Evolutionary conservation across 1,140 invertebrate genomes (phyloP), one percentile per base, ranked within the genome.

Genomic region (Caenorhabditis inopinata): DNA sequence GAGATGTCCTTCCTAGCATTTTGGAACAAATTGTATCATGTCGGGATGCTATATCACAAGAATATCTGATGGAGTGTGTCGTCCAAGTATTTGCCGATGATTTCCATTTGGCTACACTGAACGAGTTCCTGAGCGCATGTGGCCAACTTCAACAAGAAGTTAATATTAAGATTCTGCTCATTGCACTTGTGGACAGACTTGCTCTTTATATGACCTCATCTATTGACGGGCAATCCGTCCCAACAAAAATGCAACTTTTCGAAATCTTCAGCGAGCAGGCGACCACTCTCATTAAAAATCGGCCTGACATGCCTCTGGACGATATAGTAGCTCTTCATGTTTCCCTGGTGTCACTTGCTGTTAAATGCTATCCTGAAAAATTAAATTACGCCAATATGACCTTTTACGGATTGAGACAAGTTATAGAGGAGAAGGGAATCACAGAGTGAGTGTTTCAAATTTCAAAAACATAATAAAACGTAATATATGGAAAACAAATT

Each of bases 1-100:
- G 94, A 88, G 92, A 93, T 11, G 81, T 89, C 0, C 77, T 88
- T 6, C 81, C 82, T 0, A 84, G 85, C 11, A 86, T 89, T 46
- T 74, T 97, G 85, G 96, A 97, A 88, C 96, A 97, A 91, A 94
- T 96, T 27, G 96, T 99, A 11, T 97, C 95, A 87, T 99, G 97
- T 89, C 91, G 95, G 84, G 97, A 99, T 91, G 94, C 96, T 2
- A 98, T 99, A 83, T 96, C 97, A 2, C 97, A 80, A 90, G 96
- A 99, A 90, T 99, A 99, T 90, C 91, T 99, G 7, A 98, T 99
- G 96, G 97, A 99, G 89, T 99, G 97, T 89, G 96, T 99, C 77
- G 99, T 99, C 90, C 97, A 99, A 92, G 95, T 98, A 16, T 99
- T 99, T 89, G 96, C 97, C 1, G 97, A 99, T 89, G 97, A 99